These are phyloP conservation scores for Myxocyprinus asiaticus DNA, from an alignment of 2,113 vertebrate genomes.

Conservation along the genomic window DNA sequence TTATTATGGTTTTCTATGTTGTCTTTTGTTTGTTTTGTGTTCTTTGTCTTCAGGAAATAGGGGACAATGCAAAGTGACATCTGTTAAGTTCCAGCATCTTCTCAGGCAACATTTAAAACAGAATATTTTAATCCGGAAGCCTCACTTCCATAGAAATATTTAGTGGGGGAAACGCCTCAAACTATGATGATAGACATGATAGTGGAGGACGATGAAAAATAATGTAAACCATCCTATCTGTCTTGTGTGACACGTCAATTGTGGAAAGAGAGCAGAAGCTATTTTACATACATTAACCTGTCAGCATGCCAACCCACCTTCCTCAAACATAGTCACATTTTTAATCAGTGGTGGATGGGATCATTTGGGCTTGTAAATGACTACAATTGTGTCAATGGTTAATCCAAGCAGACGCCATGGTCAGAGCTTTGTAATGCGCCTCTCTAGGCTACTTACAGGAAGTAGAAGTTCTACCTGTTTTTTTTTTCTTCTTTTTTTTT, in stretches of 20 bases:
- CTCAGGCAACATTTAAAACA: slow-evolving; percentile 23
- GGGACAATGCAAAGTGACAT: slow-evolving; percentile 35
- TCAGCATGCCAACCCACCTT: slow-evolving; percentile 45
- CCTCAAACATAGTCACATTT: slow-evolving; percentile 20
- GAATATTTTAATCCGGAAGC: slow-evolving; percentile 26
- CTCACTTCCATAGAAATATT: background rate
- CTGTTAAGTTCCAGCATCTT: background rate
- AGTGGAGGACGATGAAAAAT: background rate
- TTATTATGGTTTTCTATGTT: background rate
- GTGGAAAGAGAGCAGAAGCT: background rate
- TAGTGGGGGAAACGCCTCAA: background rate
- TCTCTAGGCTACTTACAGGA: background rate
- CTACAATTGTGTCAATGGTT: slow-evolving; percentile 28
- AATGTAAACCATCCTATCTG: background rate
- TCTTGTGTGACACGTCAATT: background rate
- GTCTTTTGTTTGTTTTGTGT: background rate
- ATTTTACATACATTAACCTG: slow-evolving; percentile 24
- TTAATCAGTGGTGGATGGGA: background rate
- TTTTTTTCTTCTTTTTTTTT: background rate
- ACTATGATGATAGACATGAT: too few relatives aligned
- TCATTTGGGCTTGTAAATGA: background rate
- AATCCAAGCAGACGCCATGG: slow-evolving; percentile 13
- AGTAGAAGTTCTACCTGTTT: background rate
- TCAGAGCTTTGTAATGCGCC: background rate
- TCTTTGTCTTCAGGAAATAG: slow-evolving; percentile 37